These are phyloP conservation scores for Brachypterus glaber DNA, from an alignment of 2,888 invertebrate genomes.

Conservation along the genomic window DNA sequence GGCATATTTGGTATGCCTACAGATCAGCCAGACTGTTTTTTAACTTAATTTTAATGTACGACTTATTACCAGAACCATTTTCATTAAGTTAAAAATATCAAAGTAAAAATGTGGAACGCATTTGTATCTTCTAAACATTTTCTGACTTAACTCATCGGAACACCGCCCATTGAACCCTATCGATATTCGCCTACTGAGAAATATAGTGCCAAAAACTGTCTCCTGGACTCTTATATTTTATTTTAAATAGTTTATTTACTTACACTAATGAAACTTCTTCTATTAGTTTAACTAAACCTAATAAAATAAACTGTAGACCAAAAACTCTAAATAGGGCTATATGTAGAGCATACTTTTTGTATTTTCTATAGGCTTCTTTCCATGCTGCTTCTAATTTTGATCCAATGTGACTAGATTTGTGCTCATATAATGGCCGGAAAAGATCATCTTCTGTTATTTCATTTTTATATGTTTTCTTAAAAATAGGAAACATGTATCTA, in stretches of 20 bases:
- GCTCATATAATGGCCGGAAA: slow-evolving; percentile 54
- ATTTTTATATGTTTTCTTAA: slow-evolving; percentile 58
- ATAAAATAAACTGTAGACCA: slow-evolving; percentile 29
- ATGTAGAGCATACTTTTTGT: slow-evolving; percentile 33
- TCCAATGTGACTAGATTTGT: slow-evolving; percentile 57
- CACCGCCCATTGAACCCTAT: no score
- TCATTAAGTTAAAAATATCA: no score
- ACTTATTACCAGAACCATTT: no score
- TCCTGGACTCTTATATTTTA: no score
- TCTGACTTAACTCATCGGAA: no score
- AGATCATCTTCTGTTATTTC: slow-evolving; percentile 64
- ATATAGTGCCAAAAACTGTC: no score
- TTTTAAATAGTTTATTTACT: slow-evolving; percentile 23
- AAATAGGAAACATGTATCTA: slow-evolving; percentile 68
- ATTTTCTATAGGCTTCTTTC: slow-evolving; percentile 33
- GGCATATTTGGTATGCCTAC: no score
- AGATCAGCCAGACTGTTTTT: no score
- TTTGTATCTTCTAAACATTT: no score
- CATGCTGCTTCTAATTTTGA: slow-evolving; percentile 52
- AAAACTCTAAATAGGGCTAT: slow-evolving; percentile 31
- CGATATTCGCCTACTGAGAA: no score
- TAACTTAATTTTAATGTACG: no score
- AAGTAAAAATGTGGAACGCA: no score
- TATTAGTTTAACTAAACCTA: slow-evolving; percentile 32
- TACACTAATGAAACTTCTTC: slow-evolving; percentile 35